Percentiles rank a stretch among this genome's conserved stretches.
phyloP scores from a whole-genome alignment of 1,140 invertebrate species.

The Prorops nasuta region DNA sequence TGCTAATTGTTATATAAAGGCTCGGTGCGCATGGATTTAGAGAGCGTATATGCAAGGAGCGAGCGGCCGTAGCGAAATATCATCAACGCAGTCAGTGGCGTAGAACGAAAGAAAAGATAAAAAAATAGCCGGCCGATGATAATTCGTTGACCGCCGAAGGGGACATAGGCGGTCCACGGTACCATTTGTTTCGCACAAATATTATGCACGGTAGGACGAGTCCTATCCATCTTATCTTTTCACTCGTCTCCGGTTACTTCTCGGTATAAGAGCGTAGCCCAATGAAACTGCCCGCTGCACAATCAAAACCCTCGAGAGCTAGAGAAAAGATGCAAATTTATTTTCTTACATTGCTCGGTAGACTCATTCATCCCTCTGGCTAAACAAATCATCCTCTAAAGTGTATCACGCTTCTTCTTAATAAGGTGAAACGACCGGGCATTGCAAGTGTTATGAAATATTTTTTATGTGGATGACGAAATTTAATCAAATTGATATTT shows the following conservation, averaged over 20 bases:
- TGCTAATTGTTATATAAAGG: neutral
- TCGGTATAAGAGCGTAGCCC: too few species aligned
- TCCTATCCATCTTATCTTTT: slow-evolving; percentile 30
- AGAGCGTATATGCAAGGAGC: slow-evolving; percentile 14
- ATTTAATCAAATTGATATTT: too few species aligned
- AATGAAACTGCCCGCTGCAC: too few species aligned
- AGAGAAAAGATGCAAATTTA: too few species aligned
- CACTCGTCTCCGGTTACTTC: slow-evolving; percentile 16
- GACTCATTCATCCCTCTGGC: too few species aligned
- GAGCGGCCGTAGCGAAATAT: slow-evolving; percentile 24
- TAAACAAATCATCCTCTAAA: too few species aligned
- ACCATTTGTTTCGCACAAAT: slow-evolving; percentile 28
- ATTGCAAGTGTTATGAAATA: too few species aligned
- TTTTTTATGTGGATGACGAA: too few species aligned
- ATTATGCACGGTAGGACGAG: slow-evolving; percentile 25
- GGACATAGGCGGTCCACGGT: slow-evolving; percentile 29
- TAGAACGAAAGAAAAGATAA: slow-evolving; percentile 22
- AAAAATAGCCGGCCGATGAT: slow-evolving; percentile 2
- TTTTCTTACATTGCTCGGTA: too few species aligned
- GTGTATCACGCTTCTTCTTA: too few species aligned
- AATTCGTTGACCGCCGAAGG: slow-evolving; percentile 30
- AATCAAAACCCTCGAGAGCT: too few species aligned
- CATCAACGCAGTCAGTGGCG: slow-evolving; percentile 30
- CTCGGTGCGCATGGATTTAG: neutral
- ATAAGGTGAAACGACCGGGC: too few species aligned